phyloP scores from a whole-genome alignment of 2,113 vertebrate genomes.

The Mirounga angustirostris region DNA sequence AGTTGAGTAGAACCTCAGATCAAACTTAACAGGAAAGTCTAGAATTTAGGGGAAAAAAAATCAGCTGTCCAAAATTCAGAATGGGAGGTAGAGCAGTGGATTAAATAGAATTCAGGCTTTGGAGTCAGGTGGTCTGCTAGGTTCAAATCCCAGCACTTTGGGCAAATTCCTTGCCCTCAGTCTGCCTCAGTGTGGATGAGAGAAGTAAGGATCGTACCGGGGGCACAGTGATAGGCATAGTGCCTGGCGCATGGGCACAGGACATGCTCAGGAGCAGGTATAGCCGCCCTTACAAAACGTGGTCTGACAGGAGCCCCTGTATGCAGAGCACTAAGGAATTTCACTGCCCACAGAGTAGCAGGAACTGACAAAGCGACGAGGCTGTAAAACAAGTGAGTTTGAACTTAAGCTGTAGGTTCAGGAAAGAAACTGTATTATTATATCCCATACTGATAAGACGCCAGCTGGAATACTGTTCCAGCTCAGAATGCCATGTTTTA shows the following conservation, averaged over 20 bases:
- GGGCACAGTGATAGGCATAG: neutral
- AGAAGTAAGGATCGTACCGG: neutral
- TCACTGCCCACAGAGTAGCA: neutral
- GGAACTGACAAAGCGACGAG: neutral
- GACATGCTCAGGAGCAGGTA: accelerated
- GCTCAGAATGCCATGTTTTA: neutral
- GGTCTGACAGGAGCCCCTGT: no score
- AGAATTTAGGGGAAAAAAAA: neutral
- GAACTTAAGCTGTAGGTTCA: neutral
- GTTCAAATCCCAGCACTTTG: neutral
- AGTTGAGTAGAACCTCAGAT: neutral
- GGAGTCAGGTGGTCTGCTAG: neutral
- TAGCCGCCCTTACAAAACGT: neutral
- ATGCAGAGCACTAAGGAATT: neutral
- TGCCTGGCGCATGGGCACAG: neutral
- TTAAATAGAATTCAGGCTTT: neutral
- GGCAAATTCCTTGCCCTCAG: neutral
- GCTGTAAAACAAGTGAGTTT: neutral
- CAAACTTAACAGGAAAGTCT: neutral
- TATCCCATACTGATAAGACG: neutral
- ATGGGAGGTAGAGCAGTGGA: neutral
- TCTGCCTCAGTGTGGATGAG: neutral
- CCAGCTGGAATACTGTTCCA: neutral
- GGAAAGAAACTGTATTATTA: neutral
- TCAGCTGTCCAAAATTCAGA: neutral